Conservation (phyloP, 2,888 invertebrate genomes). For the Ennomos fuscantarius region DNA sequence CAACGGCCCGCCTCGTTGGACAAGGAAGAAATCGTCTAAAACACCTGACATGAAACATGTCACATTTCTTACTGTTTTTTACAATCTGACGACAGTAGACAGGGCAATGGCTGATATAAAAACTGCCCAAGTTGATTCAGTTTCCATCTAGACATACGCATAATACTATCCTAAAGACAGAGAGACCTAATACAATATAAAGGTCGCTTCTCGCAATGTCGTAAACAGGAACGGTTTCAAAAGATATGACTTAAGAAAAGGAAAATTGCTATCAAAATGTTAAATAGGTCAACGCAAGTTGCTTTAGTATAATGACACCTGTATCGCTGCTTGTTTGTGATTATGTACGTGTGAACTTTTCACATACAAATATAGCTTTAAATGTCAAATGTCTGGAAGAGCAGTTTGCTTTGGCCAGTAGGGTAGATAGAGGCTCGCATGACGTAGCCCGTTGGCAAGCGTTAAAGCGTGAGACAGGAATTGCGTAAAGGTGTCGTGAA, state of each 20-base stretch:
- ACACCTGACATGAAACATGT: constrained; percentile 46
- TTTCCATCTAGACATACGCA: background rate
- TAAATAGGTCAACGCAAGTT: constrained; percentile 66
- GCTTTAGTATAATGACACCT: constrained; percentile 48
- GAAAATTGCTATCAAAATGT: constrained; percentile 35
- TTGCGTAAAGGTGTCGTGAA: constrained; percentile 81
- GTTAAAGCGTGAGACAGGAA: constrained; percentile 74
- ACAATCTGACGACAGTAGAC: constrained; percentile 13
- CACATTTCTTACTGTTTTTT: constrained; percentile 39
- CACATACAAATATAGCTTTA: constrained; percentile 60
- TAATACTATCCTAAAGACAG: constrained; percentile 8
- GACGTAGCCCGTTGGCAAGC: constrained; percentile 77
- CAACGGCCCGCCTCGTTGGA: constrained; percentile 73
- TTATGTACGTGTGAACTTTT: constrained; percentile 32
- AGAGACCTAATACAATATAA: background rate
- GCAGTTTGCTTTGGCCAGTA: constrained; percentile 62
- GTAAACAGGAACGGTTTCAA: constrained; percentile 22
- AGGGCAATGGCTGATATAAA: background rate
- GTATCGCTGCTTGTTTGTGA: constrained; percentile 42
- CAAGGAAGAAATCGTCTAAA: constrained; percentile 67
- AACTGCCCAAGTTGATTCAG: background rate
- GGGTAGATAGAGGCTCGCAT: constrained; percentile 59
- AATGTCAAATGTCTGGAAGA: constrained; percentile 60
- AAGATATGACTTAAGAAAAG: constrained; percentile 31
- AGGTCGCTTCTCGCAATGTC: constrained; percentile 13